A percentile compares a stretch with the other conserved stretches of the same genome.
phyloP scores from a whole-genome alignment of 37 sponge, comb jelly and placozoan genomes.

The Beroe ovata region DNA sequence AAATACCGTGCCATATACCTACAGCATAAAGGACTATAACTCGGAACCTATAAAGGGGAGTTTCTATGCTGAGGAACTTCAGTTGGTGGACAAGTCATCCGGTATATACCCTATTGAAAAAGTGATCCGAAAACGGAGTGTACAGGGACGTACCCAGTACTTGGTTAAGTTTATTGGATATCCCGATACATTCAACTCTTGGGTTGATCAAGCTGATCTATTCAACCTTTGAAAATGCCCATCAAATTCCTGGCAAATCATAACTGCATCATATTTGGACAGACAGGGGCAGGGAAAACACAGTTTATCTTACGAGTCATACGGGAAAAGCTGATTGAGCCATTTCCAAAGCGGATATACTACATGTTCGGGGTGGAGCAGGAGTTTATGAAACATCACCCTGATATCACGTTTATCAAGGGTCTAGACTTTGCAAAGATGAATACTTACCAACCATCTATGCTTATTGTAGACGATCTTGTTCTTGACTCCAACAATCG shows the following conservation, averaged over 20 bases:
- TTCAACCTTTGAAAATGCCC: constrained; percentile 36
- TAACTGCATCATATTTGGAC: constrained; percentile 37
- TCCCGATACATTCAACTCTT: not conserved
- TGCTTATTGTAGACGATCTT: constrained; percentile 20
- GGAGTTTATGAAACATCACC: not conserved
- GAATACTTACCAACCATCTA: constrained; percentile 8
- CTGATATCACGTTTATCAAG: not conserved
- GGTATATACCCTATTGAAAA: not conserved
- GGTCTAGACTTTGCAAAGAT: constrained; percentile 12
- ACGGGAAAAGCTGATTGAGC: not conserved
- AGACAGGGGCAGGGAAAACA: constrained; percentile 22
- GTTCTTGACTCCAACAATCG: not conserved
- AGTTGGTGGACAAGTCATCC: constrained; percentile 9
- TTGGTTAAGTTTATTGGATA: constrained; percentile 7
- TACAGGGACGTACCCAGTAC: not conserved
- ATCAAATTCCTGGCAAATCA: constrained; percentile 28
- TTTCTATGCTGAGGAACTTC: not conserved
- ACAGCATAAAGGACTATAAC: not conserved
- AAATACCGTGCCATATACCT: not conserved
- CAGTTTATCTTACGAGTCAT: constrained; percentile 10
- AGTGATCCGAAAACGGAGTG: not conserved
- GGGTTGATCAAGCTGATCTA: constrained; percentile 3
- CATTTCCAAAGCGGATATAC: not conserved
- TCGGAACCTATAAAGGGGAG: not conserved
- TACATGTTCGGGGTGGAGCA: constrained; percentile 25